Evolutionary conservation across 1,140 invertebrate species (phyloP), one percentile per base, ranked within the genome.

Genomic region (Phortica variegata): DNA sequence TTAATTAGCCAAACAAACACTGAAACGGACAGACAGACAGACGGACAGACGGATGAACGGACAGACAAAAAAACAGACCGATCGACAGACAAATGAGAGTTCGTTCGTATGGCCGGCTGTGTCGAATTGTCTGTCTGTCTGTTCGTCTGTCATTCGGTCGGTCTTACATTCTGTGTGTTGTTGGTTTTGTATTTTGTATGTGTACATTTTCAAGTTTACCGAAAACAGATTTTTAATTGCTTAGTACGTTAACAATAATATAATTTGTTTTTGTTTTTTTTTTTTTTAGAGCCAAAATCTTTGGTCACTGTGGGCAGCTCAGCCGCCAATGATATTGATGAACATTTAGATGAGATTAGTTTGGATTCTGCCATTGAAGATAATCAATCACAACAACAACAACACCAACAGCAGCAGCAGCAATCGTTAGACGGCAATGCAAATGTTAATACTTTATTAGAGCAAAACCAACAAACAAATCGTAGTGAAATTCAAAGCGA

Each of bases 331-430:
- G 73, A 76, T 48, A 69, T 61, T 17, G 75, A 57, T 46, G 74
- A 76, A 47, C 55, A 40, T 13, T 60, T 76, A 17, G 73, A 74
- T 50, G 74, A 76, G 60, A 75, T 76, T 7, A 76, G 75, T 44
- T 72, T 76, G 34, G 73, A 76, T 26, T 54, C 65, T 1, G 20
- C 1, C 20, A 49, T 47, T 15, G 48, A 50, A 17, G 19, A 47
- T 13, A 13, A 33, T 36, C 43, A 34, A 45, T 5, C 7, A 38
- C 41, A 63, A 47, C 41, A 70, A 52, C 32, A 60, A 66, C 49
- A 62, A 66, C 20, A 63, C 54, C 1, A 34, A 37, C 39, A n/a
- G 33, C 20, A 29, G 7, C 33, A 19, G 26, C 49, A 42, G 31
- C 40, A 36, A 49, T 54, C 3, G 32, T n/a, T 4, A 49, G 20